A percentile compares a stretch with the other conserved stretches of the same genome.
Conservation (phyloP, 2,797 vertebrate species). For the Anabas testudineus region DNA sequence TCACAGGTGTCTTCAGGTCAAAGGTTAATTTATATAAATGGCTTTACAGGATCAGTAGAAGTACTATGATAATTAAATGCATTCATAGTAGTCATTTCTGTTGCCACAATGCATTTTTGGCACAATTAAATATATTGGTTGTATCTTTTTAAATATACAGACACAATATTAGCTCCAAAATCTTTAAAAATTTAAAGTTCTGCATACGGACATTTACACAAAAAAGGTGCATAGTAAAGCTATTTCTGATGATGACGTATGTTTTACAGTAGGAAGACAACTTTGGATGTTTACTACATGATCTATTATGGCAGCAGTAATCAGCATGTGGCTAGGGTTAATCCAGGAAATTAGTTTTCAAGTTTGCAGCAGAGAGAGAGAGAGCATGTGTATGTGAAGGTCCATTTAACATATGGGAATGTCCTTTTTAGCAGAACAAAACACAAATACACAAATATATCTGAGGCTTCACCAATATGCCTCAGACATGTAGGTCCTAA, state of each 20-base stretch:
- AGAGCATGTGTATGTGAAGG: background rate
- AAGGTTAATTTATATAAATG: slow-evolving; percentile 2
- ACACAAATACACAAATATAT: too few relatives aligned
- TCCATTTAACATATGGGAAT: too few relatives aligned
- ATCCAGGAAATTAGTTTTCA: slow-evolving; percentile 46
- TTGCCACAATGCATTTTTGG: background rate
- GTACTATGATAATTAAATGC: background rate
- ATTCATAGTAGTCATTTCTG: too few relatives aligned
- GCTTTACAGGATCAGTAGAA: background rate
- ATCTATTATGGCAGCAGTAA: slow-evolving; percentile 33
- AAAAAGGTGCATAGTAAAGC: background rate
- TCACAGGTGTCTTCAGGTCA: background rate
- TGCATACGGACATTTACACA: background rate
- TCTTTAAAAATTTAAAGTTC: background rate
- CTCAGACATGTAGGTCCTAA: too few relatives aligned
- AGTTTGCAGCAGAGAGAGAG: slow-evolving; percentile 11
- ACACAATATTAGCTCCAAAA: background rate
- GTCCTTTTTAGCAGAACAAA: too few relatives aligned
- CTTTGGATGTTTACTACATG: slow-evolving; percentile 3
- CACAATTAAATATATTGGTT: background rate
- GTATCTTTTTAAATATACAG: background rate
- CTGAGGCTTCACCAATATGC: too few relatives aligned
- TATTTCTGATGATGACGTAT: slow-evolving; percentile 16
- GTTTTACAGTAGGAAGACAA: background rate
- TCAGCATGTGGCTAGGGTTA: slow-evolving; percentile 36